Conservation (phyloP, 2,888 invertebrate genomes). For the Mechanitis mazaeus region DNA sequence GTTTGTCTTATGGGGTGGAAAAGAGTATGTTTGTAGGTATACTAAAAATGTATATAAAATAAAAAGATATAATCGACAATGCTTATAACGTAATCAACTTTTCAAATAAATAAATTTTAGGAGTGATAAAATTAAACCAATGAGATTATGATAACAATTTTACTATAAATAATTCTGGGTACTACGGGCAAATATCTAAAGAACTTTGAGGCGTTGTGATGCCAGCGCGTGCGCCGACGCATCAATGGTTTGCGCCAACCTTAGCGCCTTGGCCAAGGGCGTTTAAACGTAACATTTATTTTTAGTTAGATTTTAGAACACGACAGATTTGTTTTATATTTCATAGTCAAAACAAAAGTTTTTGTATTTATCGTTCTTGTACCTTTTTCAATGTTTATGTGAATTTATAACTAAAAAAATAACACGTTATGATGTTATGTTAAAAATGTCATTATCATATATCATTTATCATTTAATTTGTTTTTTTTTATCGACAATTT, state of each 20-base stretch:
- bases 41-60: too few relatives aligned
- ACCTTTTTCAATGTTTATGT: constrained; percentile 4
- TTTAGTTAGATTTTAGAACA: constrained; percentile 28
- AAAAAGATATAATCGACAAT: too few relatives aligned
- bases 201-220: constrained; percentile 21
- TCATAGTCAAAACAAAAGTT: constrained; percentile 22
- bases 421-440: too few relatives aligned
- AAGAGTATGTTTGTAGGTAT: too few relatives aligned
- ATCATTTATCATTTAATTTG: too few relatives aligned
- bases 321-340: constrained; percentile 29
- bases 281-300: constrained; percentile 35
- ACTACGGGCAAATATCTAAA: constrained; percentile 22
- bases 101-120: too few relatives aligned
- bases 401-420: not conserved
- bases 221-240: constrained; percentile 29
- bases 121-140: too few relatives aligned
- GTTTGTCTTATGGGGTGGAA: too few relatives aligned
- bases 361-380: constrained; percentile 14
- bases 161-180: constrained; percentile 3
- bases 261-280: constrained; percentile 39
- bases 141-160: not conserved
- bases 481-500: too few relatives aligned
- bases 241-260: constrained; percentile 31
- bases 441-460: too few relatives aligned
- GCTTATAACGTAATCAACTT: too few relatives aligned